Evolutionary conservation across 2,113 vertebrate genomes (phyloP).

Genomic region (Mormyrus iriodes): DNA sequence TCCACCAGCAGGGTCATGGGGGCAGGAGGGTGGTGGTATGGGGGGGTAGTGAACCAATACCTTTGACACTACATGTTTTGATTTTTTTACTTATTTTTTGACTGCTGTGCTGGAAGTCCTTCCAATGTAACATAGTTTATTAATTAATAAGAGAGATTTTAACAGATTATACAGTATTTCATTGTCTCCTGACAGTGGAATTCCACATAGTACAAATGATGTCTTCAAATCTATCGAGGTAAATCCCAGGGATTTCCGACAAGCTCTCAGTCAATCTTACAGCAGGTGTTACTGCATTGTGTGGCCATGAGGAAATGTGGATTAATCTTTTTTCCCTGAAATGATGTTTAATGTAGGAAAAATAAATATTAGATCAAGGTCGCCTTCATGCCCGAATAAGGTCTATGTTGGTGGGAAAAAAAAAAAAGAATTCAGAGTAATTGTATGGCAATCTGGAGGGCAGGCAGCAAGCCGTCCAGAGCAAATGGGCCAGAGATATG

Average conservation of each 20-base stretch:
- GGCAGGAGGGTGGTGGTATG: too few relatives aligned
- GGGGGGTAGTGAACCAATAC: background rate
- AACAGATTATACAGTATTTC: background rate
- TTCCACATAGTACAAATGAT: background rate
- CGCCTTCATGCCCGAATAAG: background rate
- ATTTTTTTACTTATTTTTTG: background rate
- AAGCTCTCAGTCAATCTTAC: background rate
- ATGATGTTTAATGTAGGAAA: background rate
- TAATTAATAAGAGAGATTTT: background rate
- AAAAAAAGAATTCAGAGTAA: background rate
- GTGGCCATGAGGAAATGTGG: background rate
- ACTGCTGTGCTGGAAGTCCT: background rate
- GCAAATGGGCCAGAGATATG: background rate
- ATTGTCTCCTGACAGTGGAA: background rate
- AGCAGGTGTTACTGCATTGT: background rate
- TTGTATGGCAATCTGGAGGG: background rate
- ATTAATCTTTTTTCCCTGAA: background rate
- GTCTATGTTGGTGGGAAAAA: background rate
- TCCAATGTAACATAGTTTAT: background rate
- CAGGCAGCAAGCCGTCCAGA: background rate
- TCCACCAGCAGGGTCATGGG: background rate
- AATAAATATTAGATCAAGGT: background rate
- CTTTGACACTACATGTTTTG: background rate
- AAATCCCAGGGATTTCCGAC: background rate
- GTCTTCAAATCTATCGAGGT: too few relatives aligned